Base-by-base conservation (phyloP, 2,888 invertebrate genomes). In the Fragum fragum region DNA sequence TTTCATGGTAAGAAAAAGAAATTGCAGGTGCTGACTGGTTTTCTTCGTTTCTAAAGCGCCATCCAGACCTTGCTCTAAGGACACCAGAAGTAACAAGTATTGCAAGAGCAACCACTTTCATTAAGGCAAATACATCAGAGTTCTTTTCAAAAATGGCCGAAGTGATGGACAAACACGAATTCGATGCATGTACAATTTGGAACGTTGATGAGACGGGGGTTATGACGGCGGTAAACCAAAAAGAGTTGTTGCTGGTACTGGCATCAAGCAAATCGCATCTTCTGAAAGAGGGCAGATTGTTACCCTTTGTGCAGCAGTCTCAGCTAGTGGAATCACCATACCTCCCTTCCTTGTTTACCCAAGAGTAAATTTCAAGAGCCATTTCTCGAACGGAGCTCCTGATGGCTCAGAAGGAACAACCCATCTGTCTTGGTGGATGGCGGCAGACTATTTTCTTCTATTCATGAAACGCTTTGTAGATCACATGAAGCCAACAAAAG, bases 401-500 rank as follows among this genome's bases (percentile, higher is more conserved):
- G 52, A 47, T 63, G 80, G 80, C 14, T 71, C 75, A 21, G 69
- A 52, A n/a, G 75, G 80, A 70, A 52, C 39, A 29, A 73, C 81
- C 68, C 66, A 77, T 79, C 78, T 32, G 21, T 76, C 81, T 70
- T 92, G 93, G 0, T 93, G 92, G 93, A 91, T 93, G 90, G 86
- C 86, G 32, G 84, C 69, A 79, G 89, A 87, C 5, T 89, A 86
- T 26, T 91, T 92, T 79, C 66, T 87, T 11, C 42, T 73, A 9
- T 92, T 86, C 72, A 39, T 91, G 80, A 87, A 89, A 82, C 91
- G 93, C 85, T 93, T 93, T 78, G 86, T 91, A 6, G 76, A 90
- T 66, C 87, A 88, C 82, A 84, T 80, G 26, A 90, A 85, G 73
- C 89, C 88, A 26, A n/a, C 63, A 28, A 63, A 63, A 32, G 7